Percentiles rank a stretch among this genome's conserved stretches.
Conservation (phyloP, 2,113 vertebrate genomes). For the Dunckerocampus dactyliophorus region DNA sequence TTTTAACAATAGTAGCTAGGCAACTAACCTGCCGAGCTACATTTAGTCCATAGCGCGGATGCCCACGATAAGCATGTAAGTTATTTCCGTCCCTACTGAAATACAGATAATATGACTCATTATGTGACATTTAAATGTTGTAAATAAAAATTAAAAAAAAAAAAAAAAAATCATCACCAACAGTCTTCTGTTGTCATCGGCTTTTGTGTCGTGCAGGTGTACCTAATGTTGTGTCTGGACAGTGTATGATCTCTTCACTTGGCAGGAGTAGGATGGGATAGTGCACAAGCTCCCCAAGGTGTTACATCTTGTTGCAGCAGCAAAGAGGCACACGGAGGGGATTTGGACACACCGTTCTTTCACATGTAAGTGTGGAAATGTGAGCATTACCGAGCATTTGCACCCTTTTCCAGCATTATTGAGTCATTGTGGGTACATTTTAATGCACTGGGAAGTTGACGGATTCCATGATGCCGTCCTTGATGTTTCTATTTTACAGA, state of each 20-base stretch:
- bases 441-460: not conserved
- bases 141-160: not conserved
- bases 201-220: not conserved
- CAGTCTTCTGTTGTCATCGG: too few relatives aligned
- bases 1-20: not conserved
- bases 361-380: not conserved
- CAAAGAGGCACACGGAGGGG: not conserved
- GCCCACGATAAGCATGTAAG: not conserved
- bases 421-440: not conserved
- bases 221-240: not conserved
- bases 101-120: not conserved
- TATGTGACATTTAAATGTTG: not conserved
- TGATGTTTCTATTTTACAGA: not conserved
- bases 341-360: not conserved
- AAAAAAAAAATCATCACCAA: not conserved
- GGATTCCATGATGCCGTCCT: not conserved
- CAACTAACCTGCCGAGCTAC: slow-evolving; percentile 1
- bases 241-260: not conserved
- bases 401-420: not conserved
- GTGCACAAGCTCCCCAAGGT: not conserved
- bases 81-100: not conserved
- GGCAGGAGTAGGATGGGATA: not conserved
- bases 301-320: slow-evolving; percentile 7
- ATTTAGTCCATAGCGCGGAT: not conserved
- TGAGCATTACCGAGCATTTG: not conserved